Evolutionary conservation across 2,113 vertebrate species (phyloP), one percentile per base, ranked within the genome.

Genomic region (Nannobrachium achirus): DNA sequence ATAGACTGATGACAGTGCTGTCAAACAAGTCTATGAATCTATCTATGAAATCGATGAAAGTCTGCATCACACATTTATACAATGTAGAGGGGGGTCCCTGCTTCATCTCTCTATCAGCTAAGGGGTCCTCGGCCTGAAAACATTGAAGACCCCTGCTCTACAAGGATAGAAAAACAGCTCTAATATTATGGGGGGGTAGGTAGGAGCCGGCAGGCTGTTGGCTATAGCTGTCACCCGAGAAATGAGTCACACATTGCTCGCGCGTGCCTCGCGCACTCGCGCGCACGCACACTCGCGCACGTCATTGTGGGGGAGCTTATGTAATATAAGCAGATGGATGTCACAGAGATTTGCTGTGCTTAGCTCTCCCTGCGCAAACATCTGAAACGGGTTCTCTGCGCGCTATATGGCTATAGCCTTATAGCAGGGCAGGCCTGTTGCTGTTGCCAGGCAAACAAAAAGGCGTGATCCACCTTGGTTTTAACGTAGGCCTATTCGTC

Each of bases 351-450:
- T 81, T 82, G 73, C 18, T 5, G 78, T 73, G 72, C 74, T 88
- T 69, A 71, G 69, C 74, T 79, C 59, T 77, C 71, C 56, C 63
- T 80, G 67, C 79, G 76, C 70, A 89, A 89, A 89, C 83, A 87
- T 78, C 75, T 71, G 7, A 81, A 87, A 88, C 81, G 68, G 79
- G 85, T 88, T 89, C 75, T 82, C 65, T 73, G 65, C 66, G 75
- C 69, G 11, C 49, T 4, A 3, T 33, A 33, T 33, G 3, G 25
- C 25, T 33, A 25, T 25, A 33, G 16, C 42, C n/a, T n/a, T 46
- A 18, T 19, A 18, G 19, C 50, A 40, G 57, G 66, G 72, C 70
- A 25, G 20, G 25, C 25, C 25, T 25, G 4, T 33, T 4, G 25
- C 58, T 68, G 78, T 80, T 81, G 77, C 72, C 66, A 53, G 71